These are phyloP conservation scores for Neomorphus geoffroyi DNA, from an alignment of 2,797 vertebrate genomes.

Conservation along the genomic window DNA sequence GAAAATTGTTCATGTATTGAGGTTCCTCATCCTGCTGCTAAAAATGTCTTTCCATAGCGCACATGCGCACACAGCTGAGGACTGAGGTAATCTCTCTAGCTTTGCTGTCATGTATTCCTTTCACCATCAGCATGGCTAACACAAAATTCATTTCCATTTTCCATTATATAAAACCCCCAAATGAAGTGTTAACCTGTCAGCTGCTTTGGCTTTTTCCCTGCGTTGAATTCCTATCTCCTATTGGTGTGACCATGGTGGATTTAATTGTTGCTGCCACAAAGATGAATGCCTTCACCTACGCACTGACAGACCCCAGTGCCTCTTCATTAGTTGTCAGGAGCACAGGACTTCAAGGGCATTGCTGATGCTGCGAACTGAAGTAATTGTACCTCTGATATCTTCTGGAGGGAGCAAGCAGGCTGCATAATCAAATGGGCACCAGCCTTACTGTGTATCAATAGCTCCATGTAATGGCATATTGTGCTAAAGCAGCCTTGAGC, in stretches of 20 bases:
- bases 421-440: neutral
- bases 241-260: neutral
- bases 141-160: neutral
- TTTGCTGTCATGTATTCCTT: neutral
- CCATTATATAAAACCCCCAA: neutral
- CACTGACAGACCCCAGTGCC: constrained; percentile 58
- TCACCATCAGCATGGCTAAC: neutral
- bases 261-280: constrained; percentile 66
- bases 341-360: constrained; percentile 60
- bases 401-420: constrained; percentile 1
- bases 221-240: neutral
- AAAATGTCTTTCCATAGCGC: rapidly evolving
- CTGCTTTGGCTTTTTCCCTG: neutral
- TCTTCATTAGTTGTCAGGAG: constrained; percentile 65
- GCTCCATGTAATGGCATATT: rapidly evolving
- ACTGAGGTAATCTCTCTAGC: neutral
- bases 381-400: constrained; percentile 54
- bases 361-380: constrained; percentile 21
- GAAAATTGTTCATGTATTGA: neutral
- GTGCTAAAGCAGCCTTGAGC: neutral
- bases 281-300: constrained; percentile 57
- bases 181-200: neutral
- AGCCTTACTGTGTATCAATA: neutral
- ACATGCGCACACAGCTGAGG: rapidly evolving
- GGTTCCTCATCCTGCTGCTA: neutral